Percentiles rank a stretch among this genome's conserved stretches.
Evolutionary conservation across 2,113 vertebrate species (phyloP).

Genomic region (Nyctereutes procyonoides): DNA sequence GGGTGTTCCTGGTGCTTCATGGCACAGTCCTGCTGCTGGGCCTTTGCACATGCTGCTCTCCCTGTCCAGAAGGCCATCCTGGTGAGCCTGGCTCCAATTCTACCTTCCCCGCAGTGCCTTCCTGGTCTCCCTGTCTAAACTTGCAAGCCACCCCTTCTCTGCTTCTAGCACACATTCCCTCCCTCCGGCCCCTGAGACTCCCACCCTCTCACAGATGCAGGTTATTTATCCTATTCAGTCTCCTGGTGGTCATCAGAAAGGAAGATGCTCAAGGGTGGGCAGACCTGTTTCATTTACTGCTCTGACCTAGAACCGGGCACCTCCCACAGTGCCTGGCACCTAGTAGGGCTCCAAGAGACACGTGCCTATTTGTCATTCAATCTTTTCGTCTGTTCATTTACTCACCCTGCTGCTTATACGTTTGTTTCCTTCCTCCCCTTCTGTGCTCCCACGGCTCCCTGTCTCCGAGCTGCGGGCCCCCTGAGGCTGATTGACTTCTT

Average conservation of each 20-base stretch:
- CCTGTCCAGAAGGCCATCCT: neutral
- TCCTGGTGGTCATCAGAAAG: neutral
- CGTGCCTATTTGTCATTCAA: accelerated
- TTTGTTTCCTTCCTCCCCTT: neutral
- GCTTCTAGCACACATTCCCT: neutral
- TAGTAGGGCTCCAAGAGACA: neutral
- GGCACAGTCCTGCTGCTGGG: neutral
- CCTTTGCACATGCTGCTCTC: neutral
- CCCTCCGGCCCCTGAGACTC: neutral
- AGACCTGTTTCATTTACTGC: neutral
- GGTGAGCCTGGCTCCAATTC: neutral
- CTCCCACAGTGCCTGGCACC: neutral
- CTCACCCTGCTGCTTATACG: accelerated
- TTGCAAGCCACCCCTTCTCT: neutral
- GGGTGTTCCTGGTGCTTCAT: neutral
- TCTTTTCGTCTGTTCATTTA: neutral
- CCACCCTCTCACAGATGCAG: neutral
- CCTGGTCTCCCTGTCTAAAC: neutral
- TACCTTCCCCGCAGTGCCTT: neutral
- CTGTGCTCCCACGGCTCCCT: too few species aligned
- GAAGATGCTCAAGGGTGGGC: neutral
- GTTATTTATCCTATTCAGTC: neutral
- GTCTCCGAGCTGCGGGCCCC: neutral
- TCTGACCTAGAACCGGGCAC: neutral
- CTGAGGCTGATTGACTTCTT: neutral